A percentile compares a stretch with the other conserved stretches of the same genome.
Evolutionary conservation across 2,888 invertebrate genomes (phyloP).

Genomic region (Melanchra persicariae): DNA sequence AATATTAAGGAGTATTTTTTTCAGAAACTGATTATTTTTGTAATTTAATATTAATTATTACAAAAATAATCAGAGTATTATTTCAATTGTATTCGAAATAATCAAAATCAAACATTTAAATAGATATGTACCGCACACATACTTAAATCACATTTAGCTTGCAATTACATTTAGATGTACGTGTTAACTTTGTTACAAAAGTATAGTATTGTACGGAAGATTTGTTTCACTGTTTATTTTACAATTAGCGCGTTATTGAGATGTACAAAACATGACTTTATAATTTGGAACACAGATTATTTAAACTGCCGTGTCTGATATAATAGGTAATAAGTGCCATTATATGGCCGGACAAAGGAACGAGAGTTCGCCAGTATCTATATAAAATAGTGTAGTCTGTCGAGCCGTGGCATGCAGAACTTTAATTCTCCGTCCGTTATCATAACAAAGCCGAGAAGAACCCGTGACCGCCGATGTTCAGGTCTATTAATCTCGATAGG

Average conservation of each 20-base stretch:
- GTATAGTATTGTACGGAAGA: conserved; percentile 44
- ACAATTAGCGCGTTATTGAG: conserved; percentile 37
- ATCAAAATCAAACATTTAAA: not conserved
- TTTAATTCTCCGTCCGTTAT: conserved; percentile 16
- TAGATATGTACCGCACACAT: not conserved
- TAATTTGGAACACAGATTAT: conserved; percentile 43
- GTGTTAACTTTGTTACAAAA: conserved; percentile 49
- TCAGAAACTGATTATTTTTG: not conserved
- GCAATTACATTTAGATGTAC: conserved; percentile 22
- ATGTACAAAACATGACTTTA: conserved; percentile 48
- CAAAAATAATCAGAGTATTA: no score
- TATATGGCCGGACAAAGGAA: not conserved
- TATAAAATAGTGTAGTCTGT: not conserved
- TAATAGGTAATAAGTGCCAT: conserved; percentile 25
- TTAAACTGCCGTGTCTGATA: conserved; percentile 11
- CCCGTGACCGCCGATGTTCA: conserved; percentile 5
- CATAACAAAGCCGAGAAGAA: conserved; percentile 12
- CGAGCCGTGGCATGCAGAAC: not conserved
- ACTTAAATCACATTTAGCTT: conserved; percentile 21
- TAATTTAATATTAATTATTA: no score
- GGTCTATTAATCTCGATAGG: conserved; percentile 18
- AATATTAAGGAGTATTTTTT: not conserved
- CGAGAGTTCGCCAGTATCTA: not conserved
- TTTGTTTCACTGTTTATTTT: conserved; percentile 30
- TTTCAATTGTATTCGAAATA: not conserved